Conservation (phyloP, 2,888 invertebrate genomes). For the Napeogenes sylphis region DNA sequence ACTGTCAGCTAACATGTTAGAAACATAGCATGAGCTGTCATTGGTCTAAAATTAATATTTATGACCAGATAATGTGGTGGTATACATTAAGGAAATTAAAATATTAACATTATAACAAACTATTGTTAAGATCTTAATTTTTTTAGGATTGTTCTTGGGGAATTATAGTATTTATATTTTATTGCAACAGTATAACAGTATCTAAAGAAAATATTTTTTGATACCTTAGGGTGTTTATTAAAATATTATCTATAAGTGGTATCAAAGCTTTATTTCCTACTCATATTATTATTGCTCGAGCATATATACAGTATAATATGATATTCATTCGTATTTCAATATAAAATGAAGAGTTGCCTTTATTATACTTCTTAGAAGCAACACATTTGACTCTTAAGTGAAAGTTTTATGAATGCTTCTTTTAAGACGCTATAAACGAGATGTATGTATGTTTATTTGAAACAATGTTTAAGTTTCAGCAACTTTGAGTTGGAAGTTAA, state of each 20-base stretch:
- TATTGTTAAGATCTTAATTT: no score
- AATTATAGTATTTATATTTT: no score
- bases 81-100: no score
- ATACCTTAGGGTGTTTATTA: no score
- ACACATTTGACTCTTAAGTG: constrained; percentile 15
- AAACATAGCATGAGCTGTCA: background rate
- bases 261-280: constrained; percentile 14
- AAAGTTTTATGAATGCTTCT: constrained; percentile 14
- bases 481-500: constrained; percentile 4
- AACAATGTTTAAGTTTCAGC: background rate
- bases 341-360: constrained; percentile 25
- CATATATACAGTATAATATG: constrained; percentile 24
- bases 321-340: constrained; percentile 26
- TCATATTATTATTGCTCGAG: constrained; percentile 29
- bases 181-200: no score
- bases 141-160: no score
- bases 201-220: no score
- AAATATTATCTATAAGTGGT: background rate
- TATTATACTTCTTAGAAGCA: constrained; percentile 19
- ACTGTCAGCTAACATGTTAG: constrained; percentile 5
- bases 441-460: constrained; percentile 1
- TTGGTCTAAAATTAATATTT: background rate
- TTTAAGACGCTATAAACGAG: constrained; percentile 2
- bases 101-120: no score
- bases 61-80: no score